Conservation (phyloP, 1,140 invertebrate species). For the Drosophila varians region DNA sequence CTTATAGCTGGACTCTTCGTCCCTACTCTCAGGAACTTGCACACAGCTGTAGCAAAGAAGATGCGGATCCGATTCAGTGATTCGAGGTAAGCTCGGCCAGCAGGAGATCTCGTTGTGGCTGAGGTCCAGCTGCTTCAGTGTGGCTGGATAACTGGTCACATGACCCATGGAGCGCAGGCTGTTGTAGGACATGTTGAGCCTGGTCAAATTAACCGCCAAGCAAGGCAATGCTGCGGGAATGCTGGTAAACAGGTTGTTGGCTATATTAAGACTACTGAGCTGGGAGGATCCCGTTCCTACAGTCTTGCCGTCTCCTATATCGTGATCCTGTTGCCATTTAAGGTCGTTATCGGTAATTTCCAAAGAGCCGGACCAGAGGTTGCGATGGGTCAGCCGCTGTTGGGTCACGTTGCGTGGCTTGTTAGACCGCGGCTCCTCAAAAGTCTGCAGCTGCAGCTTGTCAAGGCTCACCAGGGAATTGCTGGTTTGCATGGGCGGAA, state of each 20-base stretch:
- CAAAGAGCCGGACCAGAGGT: conserved; percentile 89
- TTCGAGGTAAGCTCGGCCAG: conserved; percentile 92
- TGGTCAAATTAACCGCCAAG: conserved; percentile 92
- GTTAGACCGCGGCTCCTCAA: conserved; percentile 52
- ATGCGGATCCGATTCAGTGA: conserved; percentile 86
- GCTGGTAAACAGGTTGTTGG: conserved; percentile 94
- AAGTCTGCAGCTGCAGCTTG: conserved; percentile 70
- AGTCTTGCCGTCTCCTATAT: conserved; percentile 60
- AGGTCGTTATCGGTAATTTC: conserved; percentile 89
- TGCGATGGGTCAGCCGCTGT: conserved; percentile 87
- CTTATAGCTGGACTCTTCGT: conserved; percentile 84
- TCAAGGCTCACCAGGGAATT: conserved; percentile 69
- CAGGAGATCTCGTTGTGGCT: conserved; percentile 95
- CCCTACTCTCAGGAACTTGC: conserved; percentile 82
- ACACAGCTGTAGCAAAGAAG: conserved; percentile 86
- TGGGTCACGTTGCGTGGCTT: conserved; percentile 57
- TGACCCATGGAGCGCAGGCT: conserved; percentile 92
- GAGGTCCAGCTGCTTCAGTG: conserved; percentile 95
- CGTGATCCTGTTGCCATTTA: conserved; percentile 80
- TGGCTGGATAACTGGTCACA: conserved; percentile 94
- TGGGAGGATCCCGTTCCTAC: conserved; percentile 84
- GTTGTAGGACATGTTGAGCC: conserved; percentile 96
- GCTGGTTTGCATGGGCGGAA: conserved; percentile 82
- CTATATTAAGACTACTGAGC: conserved; percentile 91
- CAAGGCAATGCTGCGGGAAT: conserved; percentile 95